Evolutionary conservation across 2,888 invertebrate species (phyloP).

Genomic region (Eurois occulta): DNA sequence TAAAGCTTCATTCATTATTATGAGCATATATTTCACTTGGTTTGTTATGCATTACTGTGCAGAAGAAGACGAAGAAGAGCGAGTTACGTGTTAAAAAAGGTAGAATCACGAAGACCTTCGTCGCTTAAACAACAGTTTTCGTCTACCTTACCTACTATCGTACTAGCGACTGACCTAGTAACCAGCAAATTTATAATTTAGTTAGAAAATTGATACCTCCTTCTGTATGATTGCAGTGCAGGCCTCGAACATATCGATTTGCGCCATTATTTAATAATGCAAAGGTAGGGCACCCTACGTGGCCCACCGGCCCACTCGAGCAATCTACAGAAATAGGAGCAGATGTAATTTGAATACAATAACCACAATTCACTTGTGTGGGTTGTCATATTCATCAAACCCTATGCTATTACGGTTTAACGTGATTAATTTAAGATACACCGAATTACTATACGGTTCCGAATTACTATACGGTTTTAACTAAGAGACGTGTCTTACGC

Average conservation of each 20-base stretch:
- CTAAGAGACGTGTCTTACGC: background rate
- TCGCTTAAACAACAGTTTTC: background rate
- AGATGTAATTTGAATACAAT: constrained; percentile 78
- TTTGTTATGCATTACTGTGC: background rate
- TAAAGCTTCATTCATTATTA: constrained; percentile 23
- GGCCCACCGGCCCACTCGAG: constrained; percentile 56
- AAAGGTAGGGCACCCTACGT: constrained; percentile 55
- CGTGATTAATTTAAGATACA: constrained; percentile 28
- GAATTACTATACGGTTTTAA: constrained; percentile 7
- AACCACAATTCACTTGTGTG: constrained; percentile 68
- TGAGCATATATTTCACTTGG: constrained; percentile 15
- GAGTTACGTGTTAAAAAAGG: background rate
- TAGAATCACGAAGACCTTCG: background rate
- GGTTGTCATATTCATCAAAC: constrained; percentile 54
- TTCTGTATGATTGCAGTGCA: constrained; percentile 55
- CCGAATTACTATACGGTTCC: background rate
- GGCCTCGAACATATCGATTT: constrained; percentile 52
- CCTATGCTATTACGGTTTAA: constrained; percentile 35
- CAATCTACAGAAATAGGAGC: constrained; percentile 66
- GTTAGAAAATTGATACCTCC: constrained; percentile 65
- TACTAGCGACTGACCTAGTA: constrained; percentile 34
- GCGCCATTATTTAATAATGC: constrained; percentile 68
- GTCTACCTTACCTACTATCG: no score
- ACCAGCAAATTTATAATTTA: constrained; percentile 51
- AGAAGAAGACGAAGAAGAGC: background rate